Evolutionary conservation across 2,113 vertebrate species (phyloP), one percentile per base, ranked within the genome.

Genomic region (Halichoeres trimaculatus): DNA sequence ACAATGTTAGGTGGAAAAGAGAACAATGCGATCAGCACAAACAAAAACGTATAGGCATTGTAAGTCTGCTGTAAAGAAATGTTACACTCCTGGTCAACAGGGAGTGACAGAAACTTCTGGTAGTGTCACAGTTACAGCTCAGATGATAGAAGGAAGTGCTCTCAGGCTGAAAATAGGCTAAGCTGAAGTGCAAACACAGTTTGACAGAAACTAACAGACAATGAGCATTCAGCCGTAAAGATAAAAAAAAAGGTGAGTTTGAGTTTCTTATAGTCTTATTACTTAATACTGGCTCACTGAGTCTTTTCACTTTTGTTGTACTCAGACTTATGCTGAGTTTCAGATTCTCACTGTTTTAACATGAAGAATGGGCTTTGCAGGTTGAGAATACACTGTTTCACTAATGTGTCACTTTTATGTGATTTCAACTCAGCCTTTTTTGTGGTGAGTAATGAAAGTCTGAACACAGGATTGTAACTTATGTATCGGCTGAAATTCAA

Each of bases 71-170:
- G 52, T 80, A 65, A 76, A 67, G 74, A 82, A 84, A 84, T 59
- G 75, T 73, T 57, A 50, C 57, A 22, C 38, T 63, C 40, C 12
- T 65, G 30, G 60, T 74, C 61, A 47, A 45, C 45, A 48, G 38
- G 26, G 19, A 63, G 81, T 19, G 54, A 71, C 34, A 65, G 58
- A 70, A n/a, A 73, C 61, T 77, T 89, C 60, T 81, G 51, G 61
- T 35, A 22, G 41, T n/a, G 56, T 70, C 74, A 76, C 50, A 63
- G 53, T 81, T 67, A 69, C 82, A 74, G 60, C 73, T 85, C 19
- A 90, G 62, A 69, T 78, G 76, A 76, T 60, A 91, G 65, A 85
- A 90, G 91, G 91, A 92, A 91, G 90, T 92, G 73, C 69, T 77
- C 52, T 36, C 57, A 36, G 14, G 77, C 88, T 88, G 66, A 87